Conservation (phyloP, 1,140 invertebrate species). For the Stenopsyche tienmushanensis region DNA sequence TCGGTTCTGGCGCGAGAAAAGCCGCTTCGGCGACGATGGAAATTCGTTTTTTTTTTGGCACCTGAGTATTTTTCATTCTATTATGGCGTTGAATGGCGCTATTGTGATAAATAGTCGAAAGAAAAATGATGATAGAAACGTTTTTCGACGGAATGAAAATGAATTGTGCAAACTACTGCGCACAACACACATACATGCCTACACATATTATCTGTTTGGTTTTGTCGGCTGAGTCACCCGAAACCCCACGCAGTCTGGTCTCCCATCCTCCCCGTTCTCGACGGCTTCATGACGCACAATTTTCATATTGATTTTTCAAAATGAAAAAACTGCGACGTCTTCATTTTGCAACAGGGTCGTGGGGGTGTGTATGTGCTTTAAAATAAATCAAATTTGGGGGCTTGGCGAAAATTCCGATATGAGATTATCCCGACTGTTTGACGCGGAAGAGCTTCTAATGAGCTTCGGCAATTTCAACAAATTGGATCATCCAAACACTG, state of each 20-base stretch:
- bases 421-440: too few species aligned
- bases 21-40: too few species aligned
- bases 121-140: constrained; percentile 26
- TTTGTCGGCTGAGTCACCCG: constrained; percentile 8
- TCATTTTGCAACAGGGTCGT: too few species aligned
- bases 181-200: not conserved
- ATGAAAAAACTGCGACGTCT: not conserved
- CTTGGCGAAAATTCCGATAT: too few species aligned
- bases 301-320: constrained; percentile 12
- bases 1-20: too few species aligned
- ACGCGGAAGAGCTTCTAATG: too few species aligned
- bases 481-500: too few species aligned
- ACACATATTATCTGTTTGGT: constrained; percentile 13
- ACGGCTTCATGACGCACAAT: constrained; percentile 10
- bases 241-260: constrained; percentile 6
- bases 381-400: too few species aligned
- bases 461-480: too few species aligned
- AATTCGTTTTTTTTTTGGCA: constrained; percentile 6
- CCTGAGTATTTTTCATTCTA: constrained; percentile 25
- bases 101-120: constrained; percentile 24
- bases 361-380: too few species aligned
- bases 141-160: constrained; percentile 21
- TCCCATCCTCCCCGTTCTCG: not conserved
- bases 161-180: constrained; percentile 8
- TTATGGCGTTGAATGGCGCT: constrained; percentile 16